Conservation (phyloP, 2,797 vertebrate species). For the Centropyge bicolor region DNA sequence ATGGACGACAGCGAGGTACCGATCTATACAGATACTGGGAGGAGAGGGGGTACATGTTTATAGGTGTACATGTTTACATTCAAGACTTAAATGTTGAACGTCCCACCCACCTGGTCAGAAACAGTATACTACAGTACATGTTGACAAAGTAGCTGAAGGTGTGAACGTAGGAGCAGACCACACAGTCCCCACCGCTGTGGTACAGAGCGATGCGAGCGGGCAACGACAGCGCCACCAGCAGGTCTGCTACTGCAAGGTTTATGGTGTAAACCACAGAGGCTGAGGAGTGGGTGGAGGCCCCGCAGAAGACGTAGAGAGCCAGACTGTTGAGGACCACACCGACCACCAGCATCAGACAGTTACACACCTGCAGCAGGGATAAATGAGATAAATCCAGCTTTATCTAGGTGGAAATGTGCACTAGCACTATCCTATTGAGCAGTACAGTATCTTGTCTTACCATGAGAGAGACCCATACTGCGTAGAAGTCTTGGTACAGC, state of each 20-base stretch:
- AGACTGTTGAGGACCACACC: conserved; percentile 92
- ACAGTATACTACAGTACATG: conserved; percentile 97
- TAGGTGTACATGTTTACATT: no score
- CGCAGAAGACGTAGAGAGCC: conserved; percentile 93
- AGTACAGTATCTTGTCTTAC: conserved; percentile 48
- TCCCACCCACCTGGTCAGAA: conserved; percentile 86
- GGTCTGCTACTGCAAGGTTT: conserved; percentile 93
- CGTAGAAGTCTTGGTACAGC: conserved; percentile 86
- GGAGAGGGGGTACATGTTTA: neutral
- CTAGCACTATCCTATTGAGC: neutral
- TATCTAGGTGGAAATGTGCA: neutral
- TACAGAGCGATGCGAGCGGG: conserved; percentile 92
- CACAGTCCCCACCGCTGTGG: conserved; percentile 87
- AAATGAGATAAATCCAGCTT: neutral
- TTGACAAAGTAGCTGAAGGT: conserved; percentile 96
- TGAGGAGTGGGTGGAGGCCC: conserved; percentile 86
- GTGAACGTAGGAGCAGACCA: conserved; percentile 90
- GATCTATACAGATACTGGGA: conserved; percentile 93
- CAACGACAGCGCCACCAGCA: conserved; percentile 94
- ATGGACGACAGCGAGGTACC: conserved; percentile 94
- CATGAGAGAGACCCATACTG: conserved; percentile 90
- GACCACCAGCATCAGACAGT: conserved; percentile 90
- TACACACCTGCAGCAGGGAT: conserved; percentile 75
- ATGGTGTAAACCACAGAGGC: conserved; percentile 94
- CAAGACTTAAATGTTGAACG: neutral